Percentiles rank a stretch among this genome's conserved stretches.
Conservation (phyloP, 2,113 vertebrate genomes). For the Bambusicola thoracicus region DNA sequence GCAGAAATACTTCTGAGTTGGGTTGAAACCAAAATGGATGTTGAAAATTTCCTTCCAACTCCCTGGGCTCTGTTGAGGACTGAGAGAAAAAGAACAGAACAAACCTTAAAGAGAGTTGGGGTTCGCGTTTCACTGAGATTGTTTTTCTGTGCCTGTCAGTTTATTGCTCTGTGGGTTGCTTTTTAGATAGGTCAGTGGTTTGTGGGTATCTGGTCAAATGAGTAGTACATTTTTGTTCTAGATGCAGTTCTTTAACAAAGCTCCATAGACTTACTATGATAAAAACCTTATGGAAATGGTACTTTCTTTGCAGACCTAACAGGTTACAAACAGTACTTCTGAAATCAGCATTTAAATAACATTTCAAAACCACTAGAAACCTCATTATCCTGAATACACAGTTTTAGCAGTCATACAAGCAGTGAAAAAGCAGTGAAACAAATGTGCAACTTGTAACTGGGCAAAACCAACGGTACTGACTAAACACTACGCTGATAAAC, state of each 20-base stretch:
- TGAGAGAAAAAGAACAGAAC: background rate
- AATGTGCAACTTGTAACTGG: constrained; percentile 26
- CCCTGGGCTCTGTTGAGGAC: background rate
- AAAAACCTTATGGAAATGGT: constrained; percentile 25
- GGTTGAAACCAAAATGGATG: background rate
- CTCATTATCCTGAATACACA: constrained; percentile 13
- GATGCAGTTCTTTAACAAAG: constrained; percentile 5
- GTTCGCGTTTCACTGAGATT: background rate
- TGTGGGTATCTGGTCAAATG: background rate
- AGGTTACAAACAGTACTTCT: constrained; percentile 29
- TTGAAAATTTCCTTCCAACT: background rate
- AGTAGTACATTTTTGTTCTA: background rate
- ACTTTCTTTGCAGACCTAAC: constrained; percentile 11
- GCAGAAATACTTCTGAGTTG: background rate
- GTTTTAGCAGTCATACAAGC: constrained; percentile 19
- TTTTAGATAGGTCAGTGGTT: background rate
- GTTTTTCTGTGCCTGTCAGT: background rate
- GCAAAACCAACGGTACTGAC: background rate
- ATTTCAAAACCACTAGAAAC: constrained; percentile 39
- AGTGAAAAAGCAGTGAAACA: constrained; percentile 32
- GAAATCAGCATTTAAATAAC: constrained; percentile 66
- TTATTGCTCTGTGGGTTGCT: background rate
- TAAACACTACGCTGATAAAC: constrained; percentile 51
- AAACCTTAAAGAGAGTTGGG: background rate
- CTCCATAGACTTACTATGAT: background rate